Base-by-base conservation (phyloP, 2,888 invertebrate genomes). In the Didymodactylos carnosus region DNA sequence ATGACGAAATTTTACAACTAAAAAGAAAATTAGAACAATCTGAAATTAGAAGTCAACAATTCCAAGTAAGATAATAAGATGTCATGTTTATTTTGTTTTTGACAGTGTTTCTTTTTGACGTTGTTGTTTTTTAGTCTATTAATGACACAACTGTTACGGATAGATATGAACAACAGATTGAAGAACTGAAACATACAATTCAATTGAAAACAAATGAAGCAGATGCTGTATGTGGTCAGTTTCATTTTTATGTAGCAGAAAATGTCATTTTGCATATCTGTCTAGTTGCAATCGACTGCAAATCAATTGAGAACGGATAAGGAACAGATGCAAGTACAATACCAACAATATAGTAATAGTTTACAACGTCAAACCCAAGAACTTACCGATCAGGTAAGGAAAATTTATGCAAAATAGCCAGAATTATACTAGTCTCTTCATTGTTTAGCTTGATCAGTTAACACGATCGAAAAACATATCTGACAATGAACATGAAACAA, bases 281-380 rank as follows among this genome's bases (percentile, higher is more conserved):
- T 10, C 8, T 14, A 62, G 62, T 4, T 62, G 2, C 16, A 10
- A 35, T 35, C 29, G n/a, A 35, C 62, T 1, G 10, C n/a, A 10
- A 62, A n/a, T 35, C 62, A n/a, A 62, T n/a, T 62, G 4, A 19
- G 62, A 35, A n/a, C 62, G 2, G 62, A 62, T n/a, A 62, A 62
- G 29, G 62, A 62, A 16, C n/a, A n/a, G n/a, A n/a, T 27, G 53
- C 4, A 72, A 62, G n/a, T n/a, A 25, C 29, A 71, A 46, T 74
- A 71, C 25, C 74, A 74, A 69, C 35, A 70, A 16, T 71, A 74
- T 71, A 71, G 53, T 23, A 53, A 25, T 23, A 27, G 49, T 5
- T 23, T 74, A 35, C 74, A 74, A 69, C 35, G 71, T 49, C 71
- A 74, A 53, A 46, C 71, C 7, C 41, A 74, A 71, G 53, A 71